phyloP scores from a whole-genome alignment of 2,888 invertebrate species.

The Dryococelus australis region DNA sequence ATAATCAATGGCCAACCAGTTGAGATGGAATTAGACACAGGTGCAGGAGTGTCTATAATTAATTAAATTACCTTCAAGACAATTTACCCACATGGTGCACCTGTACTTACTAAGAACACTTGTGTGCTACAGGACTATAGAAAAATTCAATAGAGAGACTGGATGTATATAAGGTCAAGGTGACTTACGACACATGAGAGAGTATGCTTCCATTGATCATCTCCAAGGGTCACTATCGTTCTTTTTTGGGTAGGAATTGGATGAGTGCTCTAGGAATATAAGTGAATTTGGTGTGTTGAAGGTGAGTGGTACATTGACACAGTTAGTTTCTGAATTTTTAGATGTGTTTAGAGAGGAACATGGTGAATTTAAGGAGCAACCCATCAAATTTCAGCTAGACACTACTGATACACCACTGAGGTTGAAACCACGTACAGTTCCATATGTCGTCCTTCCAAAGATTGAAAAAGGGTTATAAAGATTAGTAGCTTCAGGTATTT shows the following conservation, averaged over 20 bases:
- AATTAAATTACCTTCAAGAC: neutral
- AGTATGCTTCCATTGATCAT: neutral
- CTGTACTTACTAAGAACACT: neutral
- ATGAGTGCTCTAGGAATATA: no score
- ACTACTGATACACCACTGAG: neutral
- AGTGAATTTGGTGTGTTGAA: neutral
- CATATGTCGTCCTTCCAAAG: neutral
- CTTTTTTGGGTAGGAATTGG: neutral
- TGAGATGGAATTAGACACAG: no score
- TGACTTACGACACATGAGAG: neutral
- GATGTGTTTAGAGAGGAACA: neutral
- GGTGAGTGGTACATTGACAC: neutral
- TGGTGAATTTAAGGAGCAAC: neutral
- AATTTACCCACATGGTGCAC: neutral
- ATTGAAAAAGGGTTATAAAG: neutral
- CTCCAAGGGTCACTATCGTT: neutral
- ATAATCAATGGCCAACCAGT: neutral
- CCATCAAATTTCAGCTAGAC: neutral
- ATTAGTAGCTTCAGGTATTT: neutral
- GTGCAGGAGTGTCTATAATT: no score
- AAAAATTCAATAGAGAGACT: neutral
- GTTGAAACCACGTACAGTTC: neutral
- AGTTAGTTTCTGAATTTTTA: neutral
- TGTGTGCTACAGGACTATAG: neutral
- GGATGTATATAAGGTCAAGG: neutral